Evolutionary conservation across 1,140 invertebrate genomes (phyloP).

Genomic region (Trissolcus basalis): DNA sequence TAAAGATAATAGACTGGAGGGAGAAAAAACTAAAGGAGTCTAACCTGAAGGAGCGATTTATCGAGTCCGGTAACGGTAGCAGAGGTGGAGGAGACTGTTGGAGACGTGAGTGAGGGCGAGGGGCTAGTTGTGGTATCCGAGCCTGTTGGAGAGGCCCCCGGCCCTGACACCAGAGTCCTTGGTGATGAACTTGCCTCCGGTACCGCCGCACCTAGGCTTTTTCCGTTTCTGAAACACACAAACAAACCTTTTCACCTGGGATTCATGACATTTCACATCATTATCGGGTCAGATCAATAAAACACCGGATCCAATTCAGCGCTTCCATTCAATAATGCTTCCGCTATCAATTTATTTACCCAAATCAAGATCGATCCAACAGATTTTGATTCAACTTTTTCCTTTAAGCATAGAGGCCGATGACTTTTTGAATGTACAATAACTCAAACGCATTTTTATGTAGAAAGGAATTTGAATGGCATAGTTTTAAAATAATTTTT

Average conservation of each 20-base stretch:
- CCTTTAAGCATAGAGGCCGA: too few relatives aligned
- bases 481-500: too few relatives aligned
- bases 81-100: conserved; percentile 59
- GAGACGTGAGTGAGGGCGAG: conserved; percentile 25
- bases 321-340: neutral
- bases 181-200: conserved; percentile 63
- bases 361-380: conserved; percentile 2
- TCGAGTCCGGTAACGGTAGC: conserved; percentile 79
- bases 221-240: conserved; percentile 68
- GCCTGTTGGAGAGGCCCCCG: conserved; percentile 63
- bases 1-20: neutral
- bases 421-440: too few relatives aligned
- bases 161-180: conserved; percentile 62
- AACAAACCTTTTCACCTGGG: conserved; percentile 15
- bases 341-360: neutral
- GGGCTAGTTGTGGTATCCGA: conserved; percentile 63
- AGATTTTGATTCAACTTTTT: too few relatives aligned
- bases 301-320: neutral
- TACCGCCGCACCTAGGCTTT: conserved; percentile 62
- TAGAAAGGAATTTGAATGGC: too few relatives aligned
- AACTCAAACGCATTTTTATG: too few relatives aligned
- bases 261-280: conserved; percentile 5
- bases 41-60: conserved; percentile 81
- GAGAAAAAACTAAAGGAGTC: conserved; percentile 12
- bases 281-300: neutral